These are phyloP conservation scores for Erebia palarica DNA, from an alignment of 2,888 invertebrate species.

Conservation along the genomic window DNA sequence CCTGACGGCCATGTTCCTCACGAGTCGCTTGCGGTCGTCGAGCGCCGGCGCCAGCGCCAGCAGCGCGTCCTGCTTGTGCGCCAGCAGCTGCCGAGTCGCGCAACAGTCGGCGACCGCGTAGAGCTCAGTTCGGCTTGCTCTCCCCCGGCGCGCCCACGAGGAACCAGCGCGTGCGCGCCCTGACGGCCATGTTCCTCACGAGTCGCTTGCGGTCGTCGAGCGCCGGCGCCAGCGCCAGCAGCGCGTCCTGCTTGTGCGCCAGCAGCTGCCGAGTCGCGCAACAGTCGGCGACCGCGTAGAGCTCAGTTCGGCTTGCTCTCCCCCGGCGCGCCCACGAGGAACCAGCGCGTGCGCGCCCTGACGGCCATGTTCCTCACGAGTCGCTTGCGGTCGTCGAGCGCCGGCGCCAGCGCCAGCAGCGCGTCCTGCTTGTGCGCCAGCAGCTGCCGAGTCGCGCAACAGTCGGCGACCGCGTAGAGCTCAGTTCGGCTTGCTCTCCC, in stretches of 20 bases:
- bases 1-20: slow-evolving; percentile 89
- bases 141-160: slow-evolving; percentile 83
- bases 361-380: slow-evolving; percentile 91
- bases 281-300: not conserved
- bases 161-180: slow-evolving; percentile 85
- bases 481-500: slow-evolving; percentile 56
- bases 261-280: not conserved
- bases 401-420: not conserved
- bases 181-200: not conserved
- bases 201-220: not conserved
- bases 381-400: slow-evolving; percentile 79
- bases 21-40: slow-evolving; percentile 85
- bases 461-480: not conserved
- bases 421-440: not conserved
- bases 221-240: not conserved
- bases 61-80: not conserved
- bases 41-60: slow-evolving; percentile 1
- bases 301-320: slow-evolving; percentile 52
- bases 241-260: not conserved
- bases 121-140: slow-evolving; percentile 44
- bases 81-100: not conserved
- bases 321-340: slow-evolving; percentile 83
- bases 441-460: not conserved
- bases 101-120: not conserved
- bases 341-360: slow-evolving; percentile 89